A percentile compares a stretch with the other conserved stretches of the same genome.
Conservation (phyloP, 2,888 invertebrate species). For the Atherix ibis region DNA sequence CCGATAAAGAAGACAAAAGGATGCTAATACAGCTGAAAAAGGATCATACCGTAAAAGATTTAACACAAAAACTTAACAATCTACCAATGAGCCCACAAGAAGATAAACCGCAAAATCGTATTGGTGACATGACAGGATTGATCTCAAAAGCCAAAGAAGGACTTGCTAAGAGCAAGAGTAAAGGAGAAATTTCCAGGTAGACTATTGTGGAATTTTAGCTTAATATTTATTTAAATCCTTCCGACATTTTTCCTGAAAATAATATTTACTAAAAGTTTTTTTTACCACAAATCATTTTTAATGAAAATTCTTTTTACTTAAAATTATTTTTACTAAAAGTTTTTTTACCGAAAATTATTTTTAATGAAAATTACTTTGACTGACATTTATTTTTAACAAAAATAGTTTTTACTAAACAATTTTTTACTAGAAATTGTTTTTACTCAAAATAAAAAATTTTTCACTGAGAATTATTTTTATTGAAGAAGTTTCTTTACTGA, state of each 20-base stretch:
- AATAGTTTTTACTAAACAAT: too few relatives aligned
- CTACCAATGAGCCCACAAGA: conserved; percentile 41
- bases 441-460: too few relatives aligned
- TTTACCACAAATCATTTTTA: too few relatives aligned
- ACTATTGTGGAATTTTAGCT: too few relatives aligned
- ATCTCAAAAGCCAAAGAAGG: conserved; percentile 90
- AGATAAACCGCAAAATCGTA: conserved; percentile 43
- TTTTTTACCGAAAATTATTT: neutral
- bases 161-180: conserved; percentile 71
- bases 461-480: too few relatives aligned
- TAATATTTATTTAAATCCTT: conserved; percentile 1
- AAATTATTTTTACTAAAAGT: neutral
- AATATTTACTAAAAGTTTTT: conserved; percentile 1
- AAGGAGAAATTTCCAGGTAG: conserved; percentile 39
- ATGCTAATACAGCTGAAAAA: conserved; percentile 54
- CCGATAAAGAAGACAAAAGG: conserved; percentile 41
- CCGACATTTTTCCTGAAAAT: conserved; percentile 3
- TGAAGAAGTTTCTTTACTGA: too few relatives aligned
- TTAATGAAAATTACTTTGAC: too few relatives aligned
- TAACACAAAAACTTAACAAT: conserved; percentile 69
- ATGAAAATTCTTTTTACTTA: too few relatives aligned
- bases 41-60: conserved; percentile 76
- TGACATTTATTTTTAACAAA: too few relatives aligned
- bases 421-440: too few relatives aligned
- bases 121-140: conserved; percentile 75